Evolutionary conservation across 2,113 vertebrate genomes (phyloP).

Genomic region (Plecturocebus donacophilus): DNA sequence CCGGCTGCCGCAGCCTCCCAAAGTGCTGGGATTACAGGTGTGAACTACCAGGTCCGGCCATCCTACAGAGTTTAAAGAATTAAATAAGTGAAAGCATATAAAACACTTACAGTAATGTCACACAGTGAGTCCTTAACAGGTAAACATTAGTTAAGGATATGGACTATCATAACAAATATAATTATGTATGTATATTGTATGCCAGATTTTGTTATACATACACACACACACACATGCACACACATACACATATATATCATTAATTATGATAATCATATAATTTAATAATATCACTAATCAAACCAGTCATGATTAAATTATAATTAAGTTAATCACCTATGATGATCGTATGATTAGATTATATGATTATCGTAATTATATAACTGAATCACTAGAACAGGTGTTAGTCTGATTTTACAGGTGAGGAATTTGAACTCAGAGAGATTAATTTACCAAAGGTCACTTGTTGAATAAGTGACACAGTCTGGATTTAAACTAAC

Average conservation of each 20-base stretch:
- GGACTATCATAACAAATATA: background rate
- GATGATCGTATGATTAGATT: background rate
- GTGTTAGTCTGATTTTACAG: background rate
- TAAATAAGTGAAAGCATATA: background rate
- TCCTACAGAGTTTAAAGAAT: background rate
- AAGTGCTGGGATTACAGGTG: too few relatives aligned
- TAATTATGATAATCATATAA: too few relatives aligned
- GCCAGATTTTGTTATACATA: background rate
- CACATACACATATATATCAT: too few relatives aligned
- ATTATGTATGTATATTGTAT: background rate
- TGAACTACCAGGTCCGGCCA: too few relatives aligned
- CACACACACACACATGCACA: accelerated
- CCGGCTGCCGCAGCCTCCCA: too few relatives aligned
- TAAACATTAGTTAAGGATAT: background rate
- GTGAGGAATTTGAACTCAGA: background rate
- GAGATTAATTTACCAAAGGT: background rate
- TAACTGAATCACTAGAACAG: background rate
- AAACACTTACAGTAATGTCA: background rate
- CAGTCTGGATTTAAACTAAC: background rate
- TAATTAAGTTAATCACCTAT: too few relatives aligned
- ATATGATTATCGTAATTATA: background rate
- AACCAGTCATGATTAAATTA: too few relatives aligned
- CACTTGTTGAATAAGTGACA: background rate
- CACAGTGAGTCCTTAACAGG: background rate
- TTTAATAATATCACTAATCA: too few relatives aligned